Conservation (phyloP, 2,113 vertebrate species). For the Aythya baeri region DNA sequence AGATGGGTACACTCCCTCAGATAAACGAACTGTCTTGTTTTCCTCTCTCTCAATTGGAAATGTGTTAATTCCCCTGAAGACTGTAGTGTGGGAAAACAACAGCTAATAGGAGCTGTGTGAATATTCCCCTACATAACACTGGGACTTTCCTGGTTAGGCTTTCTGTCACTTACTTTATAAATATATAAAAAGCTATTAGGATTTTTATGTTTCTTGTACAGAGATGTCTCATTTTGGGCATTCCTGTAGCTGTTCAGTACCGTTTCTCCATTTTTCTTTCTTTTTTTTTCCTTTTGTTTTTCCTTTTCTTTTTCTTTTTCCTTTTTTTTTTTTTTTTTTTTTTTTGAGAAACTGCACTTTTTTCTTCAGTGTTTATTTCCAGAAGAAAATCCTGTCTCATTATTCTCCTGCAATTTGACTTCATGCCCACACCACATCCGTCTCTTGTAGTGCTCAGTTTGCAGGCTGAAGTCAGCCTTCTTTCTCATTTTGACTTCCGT, state of each 20-base stretch:
- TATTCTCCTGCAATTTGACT: slow-evolving; percentile 7
- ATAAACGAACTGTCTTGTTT: neutral
- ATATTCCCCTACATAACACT: neutral
- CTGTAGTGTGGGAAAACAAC: neutral
- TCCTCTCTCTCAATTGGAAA: neutral
- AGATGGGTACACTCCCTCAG: neutral
- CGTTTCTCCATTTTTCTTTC: neutral
- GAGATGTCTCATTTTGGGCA: neutral
- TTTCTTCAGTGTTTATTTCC: neutral
- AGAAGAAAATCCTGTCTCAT: neutral
- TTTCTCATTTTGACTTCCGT: slow-evolving; percentile 13
- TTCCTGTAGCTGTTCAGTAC: neutral
- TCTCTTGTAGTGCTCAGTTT: neutral
- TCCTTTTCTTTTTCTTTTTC: neutral
- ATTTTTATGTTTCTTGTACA: neutral
- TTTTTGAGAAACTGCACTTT: neutral
- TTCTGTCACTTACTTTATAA: neutral
- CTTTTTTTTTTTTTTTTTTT: too few relatives aligned
- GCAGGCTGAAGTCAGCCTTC: neutral
- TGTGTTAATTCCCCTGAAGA: slow-evolving; percentile 8
- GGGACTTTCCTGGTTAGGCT: neutral
- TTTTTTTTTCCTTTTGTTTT: too few relatives aligned
- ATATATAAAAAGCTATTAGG: neutral
- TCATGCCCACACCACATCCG: neutral
- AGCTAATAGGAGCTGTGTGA: neutral